Conservation (phyloP, 2,888 invertebrate genomes). For the Acanthosepion lycidas region DNA sequence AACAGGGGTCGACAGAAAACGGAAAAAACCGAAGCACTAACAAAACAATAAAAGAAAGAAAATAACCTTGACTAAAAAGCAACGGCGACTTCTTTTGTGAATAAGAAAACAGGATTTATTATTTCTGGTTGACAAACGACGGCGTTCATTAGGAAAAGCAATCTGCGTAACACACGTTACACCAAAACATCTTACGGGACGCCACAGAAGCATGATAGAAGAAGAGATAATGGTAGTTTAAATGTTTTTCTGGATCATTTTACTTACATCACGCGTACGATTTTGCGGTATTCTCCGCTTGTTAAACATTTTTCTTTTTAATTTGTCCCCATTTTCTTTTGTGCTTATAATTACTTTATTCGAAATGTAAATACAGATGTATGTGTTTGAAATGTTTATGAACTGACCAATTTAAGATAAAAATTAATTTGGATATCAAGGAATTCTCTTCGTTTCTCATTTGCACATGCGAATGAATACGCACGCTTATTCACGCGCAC, state of each 20-base stretch:
- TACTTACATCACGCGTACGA: neutral
- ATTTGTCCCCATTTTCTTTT: too few species aligned
- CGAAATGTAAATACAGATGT: too few species aligned
- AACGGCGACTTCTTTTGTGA: neutral
- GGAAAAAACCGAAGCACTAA: neutral
- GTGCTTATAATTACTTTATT: too few species aligned
- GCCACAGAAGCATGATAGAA: neutral
- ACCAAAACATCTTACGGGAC: neutral
- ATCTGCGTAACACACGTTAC: neutral
- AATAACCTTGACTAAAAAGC: neutral
- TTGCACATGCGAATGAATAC: too few species aligned
- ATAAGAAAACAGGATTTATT: neutral
- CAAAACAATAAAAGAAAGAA: neutral
- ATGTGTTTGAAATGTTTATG: too few species aligned
- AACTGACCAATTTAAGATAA: too few species aligned
- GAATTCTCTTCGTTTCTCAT: too few species aligned
- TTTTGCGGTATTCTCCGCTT: neutral
- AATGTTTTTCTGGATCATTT: neutral
- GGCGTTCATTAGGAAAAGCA: neutral
- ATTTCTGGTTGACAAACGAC: neutral
- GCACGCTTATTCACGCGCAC: too few species aligned
- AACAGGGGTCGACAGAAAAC: neutral
- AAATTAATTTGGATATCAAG: too few species aligned
- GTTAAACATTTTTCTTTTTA: neutral
- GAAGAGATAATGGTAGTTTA: neutral